Base-by-base conservation (phyloP, 2,888 invertebrate genomes). In the Smittia aterrima region DNA sequence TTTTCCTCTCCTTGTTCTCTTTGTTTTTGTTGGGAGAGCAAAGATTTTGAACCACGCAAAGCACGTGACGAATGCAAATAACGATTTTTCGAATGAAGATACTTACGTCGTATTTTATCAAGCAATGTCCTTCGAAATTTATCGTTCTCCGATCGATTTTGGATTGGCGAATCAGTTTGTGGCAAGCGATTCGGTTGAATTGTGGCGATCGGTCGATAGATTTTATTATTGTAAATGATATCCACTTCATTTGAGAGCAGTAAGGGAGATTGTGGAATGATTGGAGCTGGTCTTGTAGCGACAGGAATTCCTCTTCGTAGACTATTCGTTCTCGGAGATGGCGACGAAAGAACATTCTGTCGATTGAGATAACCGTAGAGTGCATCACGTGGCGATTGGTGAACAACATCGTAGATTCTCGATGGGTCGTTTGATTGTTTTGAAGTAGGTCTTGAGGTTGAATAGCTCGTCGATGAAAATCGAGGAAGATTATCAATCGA, bases 231-330 rank as follows among this genome's bases (percentile, higher is more conserved):
- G 25, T 38, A 22, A 11, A 62, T 40, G 2, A 72, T 41, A 18
- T 62, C 72, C 20, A 54, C 40, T 22, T 71, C 27, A 11, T 20
- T 3, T 1, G 54, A 9, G 20, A 22, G 11, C 22, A 24, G 20
- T 27, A 58, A 66, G 66, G 64, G 68, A 54, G 11, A 71, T 66
- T 77, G 81, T 74, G 81, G 81, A 41, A 82, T 78, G 75, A 82
- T 81, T 64, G 82, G 78, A 1, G 81, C 82, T 74, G 81, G 81
- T 75, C 79, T 78, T 64, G 81, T 79, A 4, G 81, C 82, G 75
- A 80, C 47, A 7, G 20, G 18, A 71, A 24, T 58, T 54, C 27
- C 32, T 13, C 47, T 40, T 1, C 32, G 32, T 32, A 6, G 32
- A 9, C 3, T 32, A 32, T 9, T 32, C 9, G 32, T 6, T 32